phyloP scores from a whole-genome alignment of 2,797 vertebrate genomes.

The Paedocypris micromegethes region DNA sequence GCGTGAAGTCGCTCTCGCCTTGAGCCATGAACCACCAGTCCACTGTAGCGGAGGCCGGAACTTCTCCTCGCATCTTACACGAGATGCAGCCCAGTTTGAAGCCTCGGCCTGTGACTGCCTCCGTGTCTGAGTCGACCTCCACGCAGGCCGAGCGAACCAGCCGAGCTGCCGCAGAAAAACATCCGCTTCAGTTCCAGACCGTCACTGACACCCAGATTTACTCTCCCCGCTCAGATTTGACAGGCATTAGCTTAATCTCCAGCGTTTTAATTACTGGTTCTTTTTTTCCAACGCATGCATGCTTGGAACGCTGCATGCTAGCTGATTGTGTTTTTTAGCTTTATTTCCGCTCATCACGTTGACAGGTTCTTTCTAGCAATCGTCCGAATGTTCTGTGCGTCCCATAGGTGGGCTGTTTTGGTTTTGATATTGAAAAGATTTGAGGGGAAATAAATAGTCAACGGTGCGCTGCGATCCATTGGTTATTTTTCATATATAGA shows the following conservation, averaged over 20 bases:
- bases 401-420: slow-evolving; percentile 1
- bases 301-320: slow-evolving; percentile 58
- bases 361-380: slow-evolving; percentile 19
- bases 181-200: not conserved
- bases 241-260: slow-evolving; percentile 39
- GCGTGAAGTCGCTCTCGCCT: slow-evolving; percentile 66
- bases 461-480: slow-evolving; percentile 51
- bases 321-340: slow-evolving; percentile 40
- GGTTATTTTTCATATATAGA: slow-evolving; percentile 69
- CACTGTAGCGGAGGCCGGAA: slow-evolving; percentile 63
- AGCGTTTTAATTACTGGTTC: not conserved
- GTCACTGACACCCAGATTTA: slow-evolving; percentile 3
- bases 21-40: slow-evolving; percentile 80
- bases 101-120: slow-evolving; percentile 73
- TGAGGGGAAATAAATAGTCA: slow-evolving; percentile 72
- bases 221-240: slow-evolving; percentile 4
- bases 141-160: slow-evolving; percentile 75
- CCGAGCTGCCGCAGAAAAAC: slow-evolving; percentile 47
- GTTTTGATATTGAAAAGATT: slow-evolving; percentile 2
- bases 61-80: slow-evolving; percentile 84
- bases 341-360: slow-evolving; percentile 70
- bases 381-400: slow-evolving; percentile 23
- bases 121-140: slow-evolving; percentile 84
- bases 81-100: slow-evolving; percentile 90
- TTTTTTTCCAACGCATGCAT: slow-evolving; percentile 44